Evolutionary conservation across 2,797 vertebrate species (phyloP).

Genomic region (Anguilla obscura): DNA sequence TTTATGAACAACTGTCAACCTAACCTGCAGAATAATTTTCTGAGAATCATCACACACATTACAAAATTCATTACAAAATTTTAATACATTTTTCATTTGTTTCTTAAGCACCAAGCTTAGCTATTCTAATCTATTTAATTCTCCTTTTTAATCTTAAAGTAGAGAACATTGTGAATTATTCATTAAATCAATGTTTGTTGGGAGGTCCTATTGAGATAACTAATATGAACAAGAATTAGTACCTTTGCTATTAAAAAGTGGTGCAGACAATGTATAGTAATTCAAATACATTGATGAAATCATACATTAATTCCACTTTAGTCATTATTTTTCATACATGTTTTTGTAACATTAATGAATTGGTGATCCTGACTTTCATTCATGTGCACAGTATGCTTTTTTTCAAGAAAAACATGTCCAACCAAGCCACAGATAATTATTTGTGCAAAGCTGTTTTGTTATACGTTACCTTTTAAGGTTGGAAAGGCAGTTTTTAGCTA

Average conservation of each 20-base stretch:
- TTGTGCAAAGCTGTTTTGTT: too few relatives aligned
- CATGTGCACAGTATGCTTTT: too few relatives aligned
- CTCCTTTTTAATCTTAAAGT: not conserved
- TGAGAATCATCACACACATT: not conserved
- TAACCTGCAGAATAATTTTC: not conserved
- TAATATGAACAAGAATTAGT: not conserved
- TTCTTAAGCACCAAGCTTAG: not conserved
- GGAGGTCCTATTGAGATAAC: not conserved
- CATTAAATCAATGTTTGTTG: not conserved
- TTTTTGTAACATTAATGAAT: too few relatives aligned
- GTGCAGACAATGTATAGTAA: not conserved
- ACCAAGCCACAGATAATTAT: too few relatives aligned
- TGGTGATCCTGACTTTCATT: too few relatives aligned
- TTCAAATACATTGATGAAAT: not conserved
- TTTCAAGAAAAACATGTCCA: too few relatives aligned
- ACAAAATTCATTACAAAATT: not conserved
- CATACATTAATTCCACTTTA: not conserved
- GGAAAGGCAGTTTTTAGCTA: too few relatives aligned
- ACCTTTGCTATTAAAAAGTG: not conserved
- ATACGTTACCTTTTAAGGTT: too few relatives aligned
- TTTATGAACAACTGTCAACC: not conserved
- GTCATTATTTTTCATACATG: not conserved
- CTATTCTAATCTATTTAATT: slow-evolving; percentile 7
- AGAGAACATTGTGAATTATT: slow-evolving; percentile 2
- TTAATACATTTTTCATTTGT: not conserved